Evolutionary conservation across 2,113 vertebrate genomes (phyloP).

Genomic region (Hystrix cristata): DNA sequence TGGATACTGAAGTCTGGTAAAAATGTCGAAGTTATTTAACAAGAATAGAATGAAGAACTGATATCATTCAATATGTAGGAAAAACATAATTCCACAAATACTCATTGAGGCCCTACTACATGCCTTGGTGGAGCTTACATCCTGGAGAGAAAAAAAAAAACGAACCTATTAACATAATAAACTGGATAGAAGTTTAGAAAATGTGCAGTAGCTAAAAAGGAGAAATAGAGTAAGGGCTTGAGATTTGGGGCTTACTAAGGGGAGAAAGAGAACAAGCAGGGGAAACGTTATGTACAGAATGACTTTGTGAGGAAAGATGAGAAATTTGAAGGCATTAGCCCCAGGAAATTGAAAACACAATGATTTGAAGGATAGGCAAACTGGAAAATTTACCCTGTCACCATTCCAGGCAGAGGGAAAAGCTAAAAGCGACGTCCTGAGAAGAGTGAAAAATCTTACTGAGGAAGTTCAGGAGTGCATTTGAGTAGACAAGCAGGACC

Average conservation of each 20-base stretch:
- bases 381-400: too few relatives aligned
- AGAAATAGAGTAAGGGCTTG: not conserved
- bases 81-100: conserved; percentile 23
- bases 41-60: conserved; percentile 11
- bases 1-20: not conserved
- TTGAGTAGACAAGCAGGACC: not conserved
- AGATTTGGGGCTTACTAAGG: not conserved
- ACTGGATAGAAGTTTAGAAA: not conserved
- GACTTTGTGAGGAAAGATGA: not conserved
- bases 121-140: not conserved
- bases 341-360: too few relatives aligned
- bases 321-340: not conserved
- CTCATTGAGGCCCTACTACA: not conserved
- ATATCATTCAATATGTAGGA: not conserved
- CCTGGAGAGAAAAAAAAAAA: not conserved
- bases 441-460: too few relatives aligned
- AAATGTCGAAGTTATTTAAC: conserved; percentile 45
- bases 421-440: not conserved
- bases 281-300: not conserved
- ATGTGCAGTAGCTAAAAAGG: not conserved
- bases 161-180: conserved; percentile 68
- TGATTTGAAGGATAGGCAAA: too few relatives aligned
- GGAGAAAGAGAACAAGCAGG: not conserved
- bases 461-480: not conserved
- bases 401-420: not conserved